Base-by-base conservation (phyloP, 2,888 invertebrate species). In the Phalangium opilio region DNA sequence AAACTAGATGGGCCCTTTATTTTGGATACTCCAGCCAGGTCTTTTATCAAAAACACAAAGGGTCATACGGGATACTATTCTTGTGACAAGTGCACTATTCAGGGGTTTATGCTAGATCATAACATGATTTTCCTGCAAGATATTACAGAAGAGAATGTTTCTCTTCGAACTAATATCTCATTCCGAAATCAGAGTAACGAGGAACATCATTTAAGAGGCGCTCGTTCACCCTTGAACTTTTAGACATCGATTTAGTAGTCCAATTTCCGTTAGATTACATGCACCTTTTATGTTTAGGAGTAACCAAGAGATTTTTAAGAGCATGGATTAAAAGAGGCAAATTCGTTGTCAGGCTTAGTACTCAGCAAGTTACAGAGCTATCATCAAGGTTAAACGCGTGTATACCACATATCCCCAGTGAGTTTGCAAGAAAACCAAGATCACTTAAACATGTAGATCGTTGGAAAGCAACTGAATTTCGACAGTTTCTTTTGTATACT, bases 271-370 rank as follows among this genome's bases (percentile, higher is more conserved):
- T 61, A 8, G 62, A 63, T 48, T 60, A 58, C 40, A 63, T 63
- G 62, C 62, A 63, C 46, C 51, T 59, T 7, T 56, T 59, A 3
- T 61, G 59, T 42, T 43, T 61, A 11, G 62, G 62, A 44, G 58
- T 62, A 4, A 44, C 50, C 42, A 47, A 47, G 40, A 55, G 55
- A 47, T 36, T 56, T 15, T 39, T 56, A 10, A n/a, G 15, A 11
- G 20, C 49, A 10, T 58, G 55, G 57, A 27, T 48, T 10, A 41
- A 47, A 14, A 32, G 27, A n/a, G 32, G 14, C 7, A 10, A 27
- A 12, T 27, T 27, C 8, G 27, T 27, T 7, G 27, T 27, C 8
- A 27, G 27, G 27, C 27, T 27, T 27, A 27, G 27, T 8, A 27
- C 5, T 27, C 27, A 8, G 8, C 27, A 27, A 27, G 8, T 27